Evolutionary conservation across 2,888 invertebrate genomes (phyloP), one percentile per base, ranked within the genome.

Genomic region (Rhingia campestris): DNA sequence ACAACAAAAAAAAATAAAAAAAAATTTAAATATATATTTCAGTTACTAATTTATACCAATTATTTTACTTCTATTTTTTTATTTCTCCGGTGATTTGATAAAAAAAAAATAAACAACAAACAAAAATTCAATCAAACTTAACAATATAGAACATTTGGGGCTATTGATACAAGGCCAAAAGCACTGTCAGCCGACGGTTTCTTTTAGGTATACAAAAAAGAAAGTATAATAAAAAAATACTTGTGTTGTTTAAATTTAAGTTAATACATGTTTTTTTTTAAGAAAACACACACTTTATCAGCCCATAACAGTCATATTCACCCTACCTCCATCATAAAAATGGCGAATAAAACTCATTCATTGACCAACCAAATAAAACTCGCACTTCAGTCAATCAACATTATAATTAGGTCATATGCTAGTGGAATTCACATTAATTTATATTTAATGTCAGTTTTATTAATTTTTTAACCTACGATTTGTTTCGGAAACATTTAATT

Each of bases 111-210:
- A 73, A 73, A 59, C 56, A 58, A 64, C 80, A 59, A 70, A 77
- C 33, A 43, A 64, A 69, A 58, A 33, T 56, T 64, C 81, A 84
- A 79, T 79, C 84, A 70, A 75, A 81, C 79, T 74, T 84, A 84
- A 87, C 75, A 88, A 88, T 88, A 87, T 90, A 91, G 91, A 90
- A 88, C 89, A 88, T 88, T 89, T 89, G 89, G 88, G 89, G 88
- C 89, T 88, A 87, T 88, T 89, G 90, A 90, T 88, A 89, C 91
- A 87, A 89, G 91, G 89, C 91, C 91, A 89, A 91, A 90, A 91
- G 91, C 91, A 89, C 89, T 91, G 89, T 89, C 89, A 88, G 90
- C 89, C 88, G 91, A 91, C 89, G 91, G 90, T 90, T 91, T 90
- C 90, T 91, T 90, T 91, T 91, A 91, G 90, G 88, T 90, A 89